Evolutionary conservation across 2,113 vertebrate species (phyloP).

Genomic region (Falcunculus frontatus): DNA sequence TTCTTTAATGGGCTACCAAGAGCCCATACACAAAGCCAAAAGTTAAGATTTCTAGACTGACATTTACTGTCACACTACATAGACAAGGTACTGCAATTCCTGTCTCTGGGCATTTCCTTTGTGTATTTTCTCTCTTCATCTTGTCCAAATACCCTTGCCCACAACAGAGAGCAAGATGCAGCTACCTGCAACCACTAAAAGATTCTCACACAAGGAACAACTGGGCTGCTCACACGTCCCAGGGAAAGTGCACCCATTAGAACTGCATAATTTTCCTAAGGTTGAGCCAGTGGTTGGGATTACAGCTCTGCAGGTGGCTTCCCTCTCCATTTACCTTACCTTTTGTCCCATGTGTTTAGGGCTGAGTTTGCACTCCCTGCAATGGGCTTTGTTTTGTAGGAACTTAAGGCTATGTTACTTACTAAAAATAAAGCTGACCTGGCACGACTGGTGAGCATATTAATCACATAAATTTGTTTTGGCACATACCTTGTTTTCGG

Average conservation of each 20-base stretch:
- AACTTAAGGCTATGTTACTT: background rate
- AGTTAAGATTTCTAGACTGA: background rate
- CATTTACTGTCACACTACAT: background rate
- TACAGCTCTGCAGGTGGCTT: background rate
- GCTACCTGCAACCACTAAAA: background rate
- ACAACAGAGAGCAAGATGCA: background rate
- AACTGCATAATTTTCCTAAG: background rate
- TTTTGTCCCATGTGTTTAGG: background rate
- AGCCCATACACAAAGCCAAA: background rate
- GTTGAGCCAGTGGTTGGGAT: background rate
- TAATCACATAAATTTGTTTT: constrained; percentile 33
- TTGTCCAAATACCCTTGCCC: background rate
- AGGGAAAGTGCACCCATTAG: background rate
- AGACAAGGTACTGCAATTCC: background rate
- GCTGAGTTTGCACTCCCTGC: background rate
- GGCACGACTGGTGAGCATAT: background rate
- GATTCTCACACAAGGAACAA: background rate
- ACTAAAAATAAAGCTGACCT: constrained; percentile 1
- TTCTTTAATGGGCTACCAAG: background rate
- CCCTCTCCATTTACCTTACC: background rate
- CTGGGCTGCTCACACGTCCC: background rate
- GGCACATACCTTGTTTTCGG: background rate
- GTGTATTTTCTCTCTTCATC: background rate
- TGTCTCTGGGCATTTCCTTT: background rate
- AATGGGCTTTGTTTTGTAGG: background rate